Percentiles rank a stretch among this genome's conserved stretches.
Conservation (phyloP, 2,797 vertebrate genomes). For the Artibeus lituratus region DNA sequence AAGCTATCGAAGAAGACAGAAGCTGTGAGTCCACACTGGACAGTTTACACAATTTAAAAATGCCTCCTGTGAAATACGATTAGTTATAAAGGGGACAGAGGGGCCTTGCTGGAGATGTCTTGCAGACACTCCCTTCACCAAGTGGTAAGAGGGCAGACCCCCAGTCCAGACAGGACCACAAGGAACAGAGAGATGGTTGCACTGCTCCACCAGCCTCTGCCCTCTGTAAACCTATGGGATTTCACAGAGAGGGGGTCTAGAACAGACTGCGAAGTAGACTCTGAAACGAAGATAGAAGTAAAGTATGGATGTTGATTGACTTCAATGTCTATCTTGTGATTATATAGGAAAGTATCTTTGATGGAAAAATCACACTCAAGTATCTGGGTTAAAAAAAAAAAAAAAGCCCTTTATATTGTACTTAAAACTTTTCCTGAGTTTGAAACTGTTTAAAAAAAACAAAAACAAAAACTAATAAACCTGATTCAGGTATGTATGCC, state of each 20-base stretch:
- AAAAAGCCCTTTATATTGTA: not conserved
- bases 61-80: not conserved
- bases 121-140: not conserved
- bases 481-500: not conserved
- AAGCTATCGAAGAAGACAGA: not conserved
- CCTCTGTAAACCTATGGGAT: not conserved
- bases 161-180: rapidly evolving
- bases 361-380: not conserved
- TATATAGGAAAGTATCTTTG: not conserved
- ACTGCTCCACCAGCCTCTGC: too few species aligned
- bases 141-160: not conserved
- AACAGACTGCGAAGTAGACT: not conserved
- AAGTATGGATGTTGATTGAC: not conserved
- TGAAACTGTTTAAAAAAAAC: not conserved
- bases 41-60: not conserved
- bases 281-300: not conserved
- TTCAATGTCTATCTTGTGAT: not conserved
- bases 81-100: not conserved
- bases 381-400: not conserved
- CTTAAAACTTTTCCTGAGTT: not conserved
- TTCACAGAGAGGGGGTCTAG: not conserved
- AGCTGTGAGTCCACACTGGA: not conserved
- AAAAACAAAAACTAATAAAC: not conserved
- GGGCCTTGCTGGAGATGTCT: not conserved
- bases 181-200: not conserved